A percentile compares a stretch with the other conserved stretches of the same genome.
phyloP scores from a whole-genome alignment of 1,140 invertebrate species.

The Polypedilum vanderplanki region DNA sequence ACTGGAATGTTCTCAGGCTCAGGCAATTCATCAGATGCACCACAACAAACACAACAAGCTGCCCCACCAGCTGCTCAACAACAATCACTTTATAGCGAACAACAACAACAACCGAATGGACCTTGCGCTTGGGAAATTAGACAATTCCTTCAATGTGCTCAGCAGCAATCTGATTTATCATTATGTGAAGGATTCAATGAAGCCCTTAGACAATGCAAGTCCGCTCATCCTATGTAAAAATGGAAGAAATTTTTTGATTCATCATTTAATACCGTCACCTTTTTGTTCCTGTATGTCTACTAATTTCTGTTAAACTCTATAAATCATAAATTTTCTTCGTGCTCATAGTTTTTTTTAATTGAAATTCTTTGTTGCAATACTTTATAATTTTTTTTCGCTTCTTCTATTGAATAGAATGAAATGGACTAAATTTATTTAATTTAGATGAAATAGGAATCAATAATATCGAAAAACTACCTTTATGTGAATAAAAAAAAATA shows the following conservation, averaged over 20 bases:
- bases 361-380: no score
- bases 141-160: slow-evolving; percentile 82
- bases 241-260: background rate
- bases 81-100: slow-evolving; percentile 39
- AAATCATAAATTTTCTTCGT: no score
- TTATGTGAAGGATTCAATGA: slow-evolving; percentile 91
- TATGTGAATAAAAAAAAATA: no score
- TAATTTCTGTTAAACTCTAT: no score
- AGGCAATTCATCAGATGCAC: slow-evolving; percentile 47
- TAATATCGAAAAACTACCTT: no score
- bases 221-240: slow-evolving; percentile 36
- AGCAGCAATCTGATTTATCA: slow-evolving; percentile 72
- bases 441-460: no score
- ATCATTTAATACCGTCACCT: background rate
- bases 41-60: slow-evolving; percentile 39
- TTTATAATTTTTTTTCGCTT: no score
- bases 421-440: no score
- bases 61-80: slow-evolving; percentile 28
- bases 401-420: no score
- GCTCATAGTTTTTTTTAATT: no score
- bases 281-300: background rate
- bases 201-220: slow-evolving; percentile 83
- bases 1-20: slow-evolving; percentile 76
- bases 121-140: slow-evolving; percentile 83
- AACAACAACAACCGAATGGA: slow-evolving; percentile 52